These are phyloP conservation scores for Echeneis naucrates DNA, from an alignment of 2,797 vertebrate species.

Conservation along the genomic window DNA sequence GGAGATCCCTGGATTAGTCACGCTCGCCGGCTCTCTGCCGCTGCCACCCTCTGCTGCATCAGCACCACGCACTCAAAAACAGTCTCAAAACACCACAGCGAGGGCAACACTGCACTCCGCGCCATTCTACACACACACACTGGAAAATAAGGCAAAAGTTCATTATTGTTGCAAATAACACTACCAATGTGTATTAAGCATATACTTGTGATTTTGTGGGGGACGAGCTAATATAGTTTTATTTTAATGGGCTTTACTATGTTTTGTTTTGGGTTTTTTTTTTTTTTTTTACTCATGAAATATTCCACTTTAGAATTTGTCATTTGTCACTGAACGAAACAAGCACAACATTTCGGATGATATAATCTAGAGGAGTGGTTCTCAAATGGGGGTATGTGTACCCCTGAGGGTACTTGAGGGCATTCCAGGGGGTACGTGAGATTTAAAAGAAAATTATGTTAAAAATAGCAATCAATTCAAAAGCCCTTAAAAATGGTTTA, in stretches of 20 bases:
- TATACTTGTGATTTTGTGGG: neutral
- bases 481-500: no score
- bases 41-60: conserved; percentile 58
- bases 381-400: no score
- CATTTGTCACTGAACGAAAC: no score
- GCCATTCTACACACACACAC: conserved; percentile 2
- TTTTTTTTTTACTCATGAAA: no score
- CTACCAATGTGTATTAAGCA: conserved; percentile 2
- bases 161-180: conserved; percentile 38
- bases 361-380: no score
- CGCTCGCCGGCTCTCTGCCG: conserved; percentile 42
- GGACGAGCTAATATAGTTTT: conserved; percentile 18
- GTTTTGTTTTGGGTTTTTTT: no score
- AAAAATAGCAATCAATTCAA: no score
- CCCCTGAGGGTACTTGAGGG: no score
- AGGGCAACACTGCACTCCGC: conserved; percentile 27
- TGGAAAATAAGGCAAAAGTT: conserved; percentile 28
- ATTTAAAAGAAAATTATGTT: no score
- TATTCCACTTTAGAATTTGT: no score
- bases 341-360: no score
- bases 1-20: conserved; percentile 80
- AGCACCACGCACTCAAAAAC: conserved; percentile 61
- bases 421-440: no score
- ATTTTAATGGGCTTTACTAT: conserved; percentile 10
- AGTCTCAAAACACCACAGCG: conserved; percentile 53